A percentile compares a stretch with the other conserved stretches of the same genome.
Conservation (phyloP, 2,888 invertebrate genomes). For the Abscondita cerata region DNA sequence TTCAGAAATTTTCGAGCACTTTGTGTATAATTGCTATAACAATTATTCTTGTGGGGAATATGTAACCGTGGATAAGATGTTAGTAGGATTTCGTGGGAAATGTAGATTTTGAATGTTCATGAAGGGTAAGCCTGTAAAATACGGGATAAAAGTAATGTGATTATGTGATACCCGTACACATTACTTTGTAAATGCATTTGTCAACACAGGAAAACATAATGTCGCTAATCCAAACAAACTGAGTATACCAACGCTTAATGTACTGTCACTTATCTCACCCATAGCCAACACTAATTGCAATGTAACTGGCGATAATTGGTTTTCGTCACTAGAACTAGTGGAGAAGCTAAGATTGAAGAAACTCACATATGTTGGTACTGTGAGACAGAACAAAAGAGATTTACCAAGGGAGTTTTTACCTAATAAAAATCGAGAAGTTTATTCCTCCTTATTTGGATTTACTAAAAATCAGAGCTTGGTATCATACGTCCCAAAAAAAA, state of each 20-base stretch:
- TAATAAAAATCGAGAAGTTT: background rate
- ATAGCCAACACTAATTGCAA: background rate
- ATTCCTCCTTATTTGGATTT: background rate
- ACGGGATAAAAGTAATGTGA: background rate
- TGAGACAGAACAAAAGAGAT: background rate
- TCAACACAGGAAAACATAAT: too few species aligned
- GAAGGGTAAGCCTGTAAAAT: background rate
- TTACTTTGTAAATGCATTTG: too few species aligned
- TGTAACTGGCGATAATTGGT: background rate
- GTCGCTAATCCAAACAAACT: too few species aligned
- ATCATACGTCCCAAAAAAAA: background rate
- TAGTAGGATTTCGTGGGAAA: background rate
- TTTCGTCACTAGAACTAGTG: background rate
- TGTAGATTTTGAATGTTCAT: background rate
- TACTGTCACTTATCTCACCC: too few species aligned
- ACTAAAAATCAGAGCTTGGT: background rate
- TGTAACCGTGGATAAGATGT: background rate
- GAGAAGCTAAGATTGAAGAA: background rate
- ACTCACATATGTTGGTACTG: background rate
- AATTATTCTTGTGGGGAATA: background rate
- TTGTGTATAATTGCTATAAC: background rate
- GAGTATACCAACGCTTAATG: too few species aligned
- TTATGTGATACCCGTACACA: too few species aligned
- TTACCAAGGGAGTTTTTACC: background rate
- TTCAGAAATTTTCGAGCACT: background rate